Conservation (phyloP, 1,140 invertebrate species). For the Aricia agestis region DNA sequence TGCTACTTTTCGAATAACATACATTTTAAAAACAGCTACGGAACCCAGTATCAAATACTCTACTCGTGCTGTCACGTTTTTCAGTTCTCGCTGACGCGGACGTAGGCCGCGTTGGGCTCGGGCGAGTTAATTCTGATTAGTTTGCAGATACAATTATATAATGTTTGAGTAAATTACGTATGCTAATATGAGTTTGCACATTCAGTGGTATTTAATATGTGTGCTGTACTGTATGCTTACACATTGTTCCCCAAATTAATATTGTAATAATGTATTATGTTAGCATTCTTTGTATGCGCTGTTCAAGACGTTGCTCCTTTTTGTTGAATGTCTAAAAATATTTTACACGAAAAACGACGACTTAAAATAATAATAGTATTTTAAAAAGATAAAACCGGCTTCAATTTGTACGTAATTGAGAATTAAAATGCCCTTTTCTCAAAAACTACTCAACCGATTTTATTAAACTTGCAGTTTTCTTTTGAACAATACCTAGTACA, state of each 20-base stretch:
- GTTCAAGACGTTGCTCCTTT: not conserved
- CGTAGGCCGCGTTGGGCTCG: not conserved
- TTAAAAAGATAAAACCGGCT: too few species aligned
- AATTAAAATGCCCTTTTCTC: too few species aligned
- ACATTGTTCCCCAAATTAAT: not conserved
- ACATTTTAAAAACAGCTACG: not conserved
- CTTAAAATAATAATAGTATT: too few species aligned
- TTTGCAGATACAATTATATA: slow-evolving; percentile 8
- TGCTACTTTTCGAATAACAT: not conserved
- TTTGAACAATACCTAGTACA: too few species aligned
- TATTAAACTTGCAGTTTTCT: too few species aligned
- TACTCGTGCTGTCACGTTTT: not conserved
- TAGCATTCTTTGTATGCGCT: not conserved
- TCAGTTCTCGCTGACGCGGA: not conserved
- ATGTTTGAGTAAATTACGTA: slow-evolving; percentile 12
- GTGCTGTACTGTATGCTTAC: not conserved
- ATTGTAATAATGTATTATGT: not conserved
- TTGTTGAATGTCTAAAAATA: not conserved
- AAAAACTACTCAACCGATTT: too few species aligned
- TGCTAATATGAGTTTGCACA: slow-evolving; percentile 12
- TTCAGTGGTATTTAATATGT: slow-evolving; percentile 11
- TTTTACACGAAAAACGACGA: too few species aligned
- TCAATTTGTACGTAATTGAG: too few species aligned
- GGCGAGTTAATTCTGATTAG: slow-evolving; percentile 2
- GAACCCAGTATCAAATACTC: not conserved